Percentiles rank a stretch among this genome's conserved stretches.
phyloP scores from a whole-genome alignment of 2,797 vertebrate genomes.

The Crocidura indochinensis region DNA sequence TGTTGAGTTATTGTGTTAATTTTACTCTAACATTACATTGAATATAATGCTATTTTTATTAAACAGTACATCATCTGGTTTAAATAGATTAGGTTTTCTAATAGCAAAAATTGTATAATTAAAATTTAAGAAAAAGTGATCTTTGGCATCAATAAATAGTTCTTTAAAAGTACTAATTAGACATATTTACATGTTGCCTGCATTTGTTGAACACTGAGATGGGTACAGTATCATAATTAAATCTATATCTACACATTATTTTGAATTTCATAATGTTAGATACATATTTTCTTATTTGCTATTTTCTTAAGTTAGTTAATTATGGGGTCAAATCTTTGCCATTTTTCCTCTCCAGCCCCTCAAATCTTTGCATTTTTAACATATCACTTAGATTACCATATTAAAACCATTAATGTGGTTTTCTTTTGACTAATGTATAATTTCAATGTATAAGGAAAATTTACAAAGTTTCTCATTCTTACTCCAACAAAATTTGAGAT shows the following conservation, averaged over 20 bases:
- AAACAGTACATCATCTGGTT: background rate
- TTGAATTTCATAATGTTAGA: background rate
- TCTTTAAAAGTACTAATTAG: background rate
- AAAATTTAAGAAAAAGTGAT: background rate
- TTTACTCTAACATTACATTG: background rate
- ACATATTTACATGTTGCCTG: background rate
- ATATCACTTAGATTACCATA: background rate
- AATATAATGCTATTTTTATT: conserved; percentile 6
- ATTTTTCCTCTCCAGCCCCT: background rate
- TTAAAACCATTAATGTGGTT: background rate
- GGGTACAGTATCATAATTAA: background rate
- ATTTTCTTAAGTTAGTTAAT: conserved; percentile 38
- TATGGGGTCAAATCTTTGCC: background rate
- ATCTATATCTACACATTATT: background rate
- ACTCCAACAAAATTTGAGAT: background rate
- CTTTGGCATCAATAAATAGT: background rate
- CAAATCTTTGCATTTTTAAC: background rate
- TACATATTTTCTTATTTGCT: conserved; percentile 29
- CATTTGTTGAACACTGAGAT: background rate
- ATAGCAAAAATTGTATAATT: background rate
- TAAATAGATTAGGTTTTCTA: background rate
- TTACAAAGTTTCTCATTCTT: conserved; percentile 7
- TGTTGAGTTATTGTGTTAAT: background rate
- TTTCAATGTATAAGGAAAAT: conserved; percentile 53
- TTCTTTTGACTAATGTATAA: background rate